Conservation (phyloP, 2,888 invertebrate genomes). For the Monoplex corrugatus region DNA sequence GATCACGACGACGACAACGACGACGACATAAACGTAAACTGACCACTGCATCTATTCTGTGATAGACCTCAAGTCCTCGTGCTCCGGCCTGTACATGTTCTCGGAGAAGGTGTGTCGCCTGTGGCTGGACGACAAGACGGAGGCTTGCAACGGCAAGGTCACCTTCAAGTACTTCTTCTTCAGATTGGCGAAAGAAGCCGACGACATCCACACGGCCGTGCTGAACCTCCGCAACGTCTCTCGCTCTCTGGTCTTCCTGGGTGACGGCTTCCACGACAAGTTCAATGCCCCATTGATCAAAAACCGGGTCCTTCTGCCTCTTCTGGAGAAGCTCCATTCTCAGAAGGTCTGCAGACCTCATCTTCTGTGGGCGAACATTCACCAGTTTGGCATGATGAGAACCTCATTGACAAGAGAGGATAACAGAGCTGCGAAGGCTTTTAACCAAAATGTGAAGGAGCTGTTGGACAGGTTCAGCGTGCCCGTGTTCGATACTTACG, state of each 20-base stretch:
- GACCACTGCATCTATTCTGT: too few species aligned
- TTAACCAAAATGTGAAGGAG: neutral
- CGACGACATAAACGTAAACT: too few species aligned
- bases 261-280: neutral
- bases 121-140: neutral
- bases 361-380: neutral
- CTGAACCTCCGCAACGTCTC: neutral
- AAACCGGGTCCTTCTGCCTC: neutral
- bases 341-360: neutral
- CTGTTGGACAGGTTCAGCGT: neutral
- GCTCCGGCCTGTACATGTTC: slow-evolving; percentile 23
- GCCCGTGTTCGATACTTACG: neutral
- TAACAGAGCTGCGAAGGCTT: neutral
- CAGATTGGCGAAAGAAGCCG: neutral
- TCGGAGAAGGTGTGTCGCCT: neutral
- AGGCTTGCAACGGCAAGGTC: neutral
- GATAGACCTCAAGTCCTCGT: too few species aligned
- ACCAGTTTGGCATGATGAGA: neutral
- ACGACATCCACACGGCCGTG: neutral
- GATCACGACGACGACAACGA: too few species aligned
- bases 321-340: neutral
- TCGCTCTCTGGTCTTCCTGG: neutral
- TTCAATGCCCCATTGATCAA: neutral
- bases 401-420: neutral
- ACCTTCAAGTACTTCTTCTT: neutral